Base-by-base conservation (phyloP, 2,797 vertebrate genomes). In the Microcaecilia unicolor region DNA sequence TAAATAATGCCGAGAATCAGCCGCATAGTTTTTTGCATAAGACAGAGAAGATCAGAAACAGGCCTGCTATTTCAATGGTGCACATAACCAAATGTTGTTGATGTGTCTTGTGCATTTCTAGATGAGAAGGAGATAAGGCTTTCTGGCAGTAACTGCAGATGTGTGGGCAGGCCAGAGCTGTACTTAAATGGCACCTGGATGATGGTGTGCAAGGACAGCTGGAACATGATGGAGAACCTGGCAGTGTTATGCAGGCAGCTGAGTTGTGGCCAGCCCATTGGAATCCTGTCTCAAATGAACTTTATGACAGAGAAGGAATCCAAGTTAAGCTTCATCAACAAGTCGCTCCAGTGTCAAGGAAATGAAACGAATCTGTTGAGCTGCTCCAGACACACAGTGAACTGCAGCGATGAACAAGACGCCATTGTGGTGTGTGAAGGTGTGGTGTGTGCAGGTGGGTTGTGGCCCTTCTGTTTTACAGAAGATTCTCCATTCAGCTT, bases 391-490 rank as follows among this genome's bases (percentile, higher is more conserved):
- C 0, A 5, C 9, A 3, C 0, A 2, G 22, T 6, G 5, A 68
- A 67, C 22, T 44, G 51, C 51, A 62, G 48, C 0, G 1, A 2
- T 11, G 51, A 2, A 3, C 2, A 13, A 0, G 13, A 16, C 0
- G 2, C 16, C 4, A 0, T 3, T 6, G 22, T 80, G 1, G 0
- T 48, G 48, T 82, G 79, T 23, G 2, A 23, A 6, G 72, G 79
- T 80, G 43, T 49, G 64, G 31, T 7, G 25, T 15, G n/a, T n/a
- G n/a, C n/a, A n/a, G 72, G 79, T 80, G 43, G 49, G 64, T 31
- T 7, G 25, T 15, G n/a, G n/a, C n/a, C n/a, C n/a, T n/a, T n/a
- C n/a, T n/a, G n/a, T n/a, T n/a, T n/a, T n/a, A n/a, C n/a, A n/a
- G n/a, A n/a, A n/a, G n/a, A n/a, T n/a, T n/a, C n/a, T n/a, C n/a